Conservation (phyloP, 2,113 vertebrate genomes). For the Coryphaenoides rupestris region DNA sequence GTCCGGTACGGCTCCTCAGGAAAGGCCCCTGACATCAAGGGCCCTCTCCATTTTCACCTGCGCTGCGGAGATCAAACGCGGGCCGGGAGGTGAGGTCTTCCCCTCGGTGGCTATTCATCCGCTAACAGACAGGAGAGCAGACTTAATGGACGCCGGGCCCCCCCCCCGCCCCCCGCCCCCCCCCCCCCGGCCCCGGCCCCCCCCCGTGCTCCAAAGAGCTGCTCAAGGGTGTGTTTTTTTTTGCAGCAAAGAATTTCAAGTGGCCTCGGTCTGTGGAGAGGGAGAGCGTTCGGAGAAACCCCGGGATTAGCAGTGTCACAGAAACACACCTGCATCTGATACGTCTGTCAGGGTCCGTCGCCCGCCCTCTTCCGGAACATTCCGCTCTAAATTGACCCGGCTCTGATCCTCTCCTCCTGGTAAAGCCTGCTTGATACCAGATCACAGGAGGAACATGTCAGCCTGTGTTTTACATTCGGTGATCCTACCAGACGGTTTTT, state of each 20-base stretch:
- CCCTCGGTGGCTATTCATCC: conserved; percentile 72
- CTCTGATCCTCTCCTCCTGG: neutral
- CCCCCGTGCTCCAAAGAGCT: conserved; percentile 53
- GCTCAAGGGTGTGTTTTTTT: conserved; percentile 58
- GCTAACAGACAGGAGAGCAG: conserved; percentile 72
- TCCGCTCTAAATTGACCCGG: conserved; percentile 18
- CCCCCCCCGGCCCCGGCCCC: conserved; percentile 53
- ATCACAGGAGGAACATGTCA: neutral
- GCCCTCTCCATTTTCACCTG: conserved; percentile 58
- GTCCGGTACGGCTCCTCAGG: conserved; percentile 60
- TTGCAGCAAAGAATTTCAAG: conserved; percentile 67
- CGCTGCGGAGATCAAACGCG: conserved; percentile 71
- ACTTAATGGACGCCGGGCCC: conserved; percentile 63
- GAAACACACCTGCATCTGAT: conserved; percentile 64
- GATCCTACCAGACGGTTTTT: neutral
- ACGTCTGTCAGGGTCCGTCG: conserved; percentile 17
- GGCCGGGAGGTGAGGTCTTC: conserved; percentile 61
- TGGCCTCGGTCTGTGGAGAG: conserved; percentile 50
- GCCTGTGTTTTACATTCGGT: neutral
- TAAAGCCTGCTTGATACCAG: neutral
- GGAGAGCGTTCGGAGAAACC: conserved; percentile 55
- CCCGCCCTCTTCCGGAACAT: conserved; percentile 1
- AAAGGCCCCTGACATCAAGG: conserved; percentile 70
- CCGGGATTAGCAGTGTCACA: conserved; percentile 62
- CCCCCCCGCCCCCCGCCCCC: conserved; percentile 50